Conservation (phyloP, 2,113 vertebrate species). For the Pluvialis apricaria region DNA sequence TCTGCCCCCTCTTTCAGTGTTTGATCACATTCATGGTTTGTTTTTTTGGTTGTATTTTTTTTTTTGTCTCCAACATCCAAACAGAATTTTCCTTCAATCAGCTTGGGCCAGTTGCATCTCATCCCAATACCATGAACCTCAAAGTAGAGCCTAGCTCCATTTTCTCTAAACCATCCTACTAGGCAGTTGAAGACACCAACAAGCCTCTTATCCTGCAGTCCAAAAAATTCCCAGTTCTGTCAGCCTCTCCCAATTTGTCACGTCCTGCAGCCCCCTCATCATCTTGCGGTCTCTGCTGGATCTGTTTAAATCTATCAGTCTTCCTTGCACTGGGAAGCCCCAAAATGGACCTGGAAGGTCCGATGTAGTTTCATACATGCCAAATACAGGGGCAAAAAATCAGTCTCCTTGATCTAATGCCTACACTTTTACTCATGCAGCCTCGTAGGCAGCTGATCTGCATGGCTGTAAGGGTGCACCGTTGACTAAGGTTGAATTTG, state of each 20-base stretch:
- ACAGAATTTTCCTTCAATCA: not conserved
- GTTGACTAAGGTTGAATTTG: not conserved
- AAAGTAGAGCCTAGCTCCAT: not conserved
- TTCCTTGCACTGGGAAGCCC: not conserved
- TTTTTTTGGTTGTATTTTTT: not conserved
- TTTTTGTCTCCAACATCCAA: not conserved
- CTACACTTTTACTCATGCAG: too few relatives aligned
- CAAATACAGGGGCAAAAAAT: not conserved
- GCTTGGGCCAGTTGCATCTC: not conserved
- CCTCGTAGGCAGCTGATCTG: accelerated
- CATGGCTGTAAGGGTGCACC: not conserved
- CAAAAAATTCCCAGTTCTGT: not conserved
- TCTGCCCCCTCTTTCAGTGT: not conserved
- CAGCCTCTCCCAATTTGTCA: not conserved
- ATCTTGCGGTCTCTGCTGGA: not conserved
- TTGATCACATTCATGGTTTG: not conserved
- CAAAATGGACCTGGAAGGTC: not conserved
- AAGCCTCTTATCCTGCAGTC: not conserved
- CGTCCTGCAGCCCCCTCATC: not conserved
- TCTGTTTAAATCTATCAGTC: not conserved
- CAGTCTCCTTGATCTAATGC: not conserved
- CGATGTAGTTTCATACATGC: not conserved
- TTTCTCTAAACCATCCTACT: not conserved
- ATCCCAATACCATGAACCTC: not conserved
- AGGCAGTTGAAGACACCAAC: not conserved